phyloP scores from a whole-genome alignment of 2,888 invertebrate species.

The Oscheius sp. region DNA sequence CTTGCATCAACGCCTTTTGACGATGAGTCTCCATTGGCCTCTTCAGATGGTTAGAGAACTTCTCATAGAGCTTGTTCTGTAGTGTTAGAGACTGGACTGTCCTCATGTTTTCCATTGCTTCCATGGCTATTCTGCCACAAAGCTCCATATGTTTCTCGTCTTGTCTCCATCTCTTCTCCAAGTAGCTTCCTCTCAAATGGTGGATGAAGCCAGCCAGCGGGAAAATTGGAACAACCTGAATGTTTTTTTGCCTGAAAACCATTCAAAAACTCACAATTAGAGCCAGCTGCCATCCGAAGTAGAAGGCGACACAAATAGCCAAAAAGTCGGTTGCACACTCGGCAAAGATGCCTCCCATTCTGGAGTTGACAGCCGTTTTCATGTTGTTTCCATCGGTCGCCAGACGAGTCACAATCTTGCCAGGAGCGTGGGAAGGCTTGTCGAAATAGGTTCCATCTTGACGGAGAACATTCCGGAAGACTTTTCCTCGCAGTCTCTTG shows the following conservation, averaged over 20 bases:
- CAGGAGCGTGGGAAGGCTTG: slow-evolving; percentile 70
- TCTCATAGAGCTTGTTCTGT: slow-evolving; percentile 69
- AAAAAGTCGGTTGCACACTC: slow-evolving; percentile 70
- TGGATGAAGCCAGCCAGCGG: slow-evolving; percentile 71
- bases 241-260: background rate
- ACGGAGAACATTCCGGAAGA: slow-evolving; percentile 71
- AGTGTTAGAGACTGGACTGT: slow-evolving; percentile 72
- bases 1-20: slow-evolving; percentile 50
- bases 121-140: slow-evolving; percentile 67
- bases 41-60: slow-evolving; percentile 55
- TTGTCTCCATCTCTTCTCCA: slow-evolving; percentile 72
- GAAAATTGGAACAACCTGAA: slow-evolving; percentile 67
- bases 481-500: slow-evolving; percentile 69
- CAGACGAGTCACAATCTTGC: slow-evolving; percentile 71
- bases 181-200: slow-evolving; percentile 70
- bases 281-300: slow-evolving; percentile 73
- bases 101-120: slow-evolving; percentile 72
- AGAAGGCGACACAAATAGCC: slow-evolving; percentile 72
- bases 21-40: slow-evolving; percentile 45
- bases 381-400: slow-evolving; percentile 73
- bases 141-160: slow-evolving; percentile 73
- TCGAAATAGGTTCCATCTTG: slow-evolving; percentile 73
- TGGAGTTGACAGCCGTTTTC: slow-evolving; percentile 71
- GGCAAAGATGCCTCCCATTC: slow-evolving; percentile 71
- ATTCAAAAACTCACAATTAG: slow-evolving; percentile 44